phyloP scores from a whole-genome alignment of 1,140 invertebrate species.

The Drosophila chauvacae region DNA sequence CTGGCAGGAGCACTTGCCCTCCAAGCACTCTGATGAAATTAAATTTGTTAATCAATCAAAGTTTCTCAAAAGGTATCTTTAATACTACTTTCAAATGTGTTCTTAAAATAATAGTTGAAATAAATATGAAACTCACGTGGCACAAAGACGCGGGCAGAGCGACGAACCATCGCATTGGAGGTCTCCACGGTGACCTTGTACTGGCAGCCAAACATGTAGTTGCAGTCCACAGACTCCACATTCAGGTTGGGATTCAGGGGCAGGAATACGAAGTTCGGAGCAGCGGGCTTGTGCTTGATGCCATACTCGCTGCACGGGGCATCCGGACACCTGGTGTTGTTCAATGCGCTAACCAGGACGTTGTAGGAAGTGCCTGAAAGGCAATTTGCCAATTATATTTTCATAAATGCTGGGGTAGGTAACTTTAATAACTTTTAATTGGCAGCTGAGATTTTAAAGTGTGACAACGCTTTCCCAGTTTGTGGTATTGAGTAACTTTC shows the following conservation, averaged over 20 bases:
- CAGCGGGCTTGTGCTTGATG: constrained; percentile 58
- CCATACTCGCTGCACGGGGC: constrained; percentile 73
- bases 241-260: constrained; percentile 66
- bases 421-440: too few relatives aligned
- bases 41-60: not conserved
- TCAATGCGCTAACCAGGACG: constrained; percentile 68
- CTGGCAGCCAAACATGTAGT: constrained; percentile 76
- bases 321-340: constrained; percentile 69
- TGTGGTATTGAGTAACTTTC: not conserved
- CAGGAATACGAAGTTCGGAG: constrained; percentile 37
- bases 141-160: constrained; percentile 49
- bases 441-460: too few relatives aligned
- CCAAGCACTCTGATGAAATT: constrained; percentile 58
- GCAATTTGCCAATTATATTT: not conserved
- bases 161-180: constrained; percentile 59
- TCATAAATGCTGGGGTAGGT: not conserved
- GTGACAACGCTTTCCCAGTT: not conserved
- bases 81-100: not conserved
- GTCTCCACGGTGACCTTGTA: constrained; percentile 77
- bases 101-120: not conserved
- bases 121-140: constrained; percentile 50
- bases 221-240: constrained; percentile 70
- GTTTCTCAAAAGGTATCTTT: too few relatives aligned
- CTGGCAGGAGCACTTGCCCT: constrained; percentile 67
- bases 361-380: constrained; percentile 71